Evolutionary conservation across 2,888 invertebrate genomes (phyloP).

Genomic region (Rhingia rostrata): DNA sequence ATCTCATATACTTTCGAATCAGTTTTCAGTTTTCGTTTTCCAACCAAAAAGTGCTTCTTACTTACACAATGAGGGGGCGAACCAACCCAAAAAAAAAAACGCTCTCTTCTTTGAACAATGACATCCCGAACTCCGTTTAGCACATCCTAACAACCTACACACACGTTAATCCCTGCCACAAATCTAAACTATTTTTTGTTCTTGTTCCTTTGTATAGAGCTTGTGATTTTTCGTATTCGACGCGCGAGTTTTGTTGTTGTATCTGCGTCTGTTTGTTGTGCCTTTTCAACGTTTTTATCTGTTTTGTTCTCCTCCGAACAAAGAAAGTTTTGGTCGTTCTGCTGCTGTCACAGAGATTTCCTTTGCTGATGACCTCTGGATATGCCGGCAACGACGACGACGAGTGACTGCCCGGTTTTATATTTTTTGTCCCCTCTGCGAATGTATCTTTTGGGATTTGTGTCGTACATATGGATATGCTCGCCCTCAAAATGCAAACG

Average conservation of each 20-base stretch:
- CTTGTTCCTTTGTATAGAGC: conserved; percentile 34
- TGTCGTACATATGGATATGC: conserved; percentile 8
- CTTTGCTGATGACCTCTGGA: conserved; percentile 71
- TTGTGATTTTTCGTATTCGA: conserved; percentile 46
- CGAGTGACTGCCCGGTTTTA: conserved; percentile 34
- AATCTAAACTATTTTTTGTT: conserved; percentile 37
- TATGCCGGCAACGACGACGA: conserved; percentile 52
- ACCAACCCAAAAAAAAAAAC: background rate
- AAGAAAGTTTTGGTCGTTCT: conserved; percentile 70
- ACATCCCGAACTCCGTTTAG: conserved; percentile 68
- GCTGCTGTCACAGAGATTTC: conserved; percentile 68
- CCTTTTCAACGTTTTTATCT: background rate
- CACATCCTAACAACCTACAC: conserved; percentile 31
- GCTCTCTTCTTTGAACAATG: conserved; percentile 49
- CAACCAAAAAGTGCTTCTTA: conserved; percentile 12
- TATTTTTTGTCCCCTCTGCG: conserved; percentile 23
- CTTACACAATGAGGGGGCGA: conserved; percentile 23
- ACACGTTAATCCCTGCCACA: conserved; percentile 44
- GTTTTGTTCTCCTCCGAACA: conserved; percentile 57
- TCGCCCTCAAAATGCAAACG: conserved; percentile 18
- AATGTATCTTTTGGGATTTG: conserved; percentile 58
- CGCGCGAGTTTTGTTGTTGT: conserved; percentile 44
- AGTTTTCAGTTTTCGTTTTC: conserved; percentile 6
- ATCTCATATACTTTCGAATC: background rate
- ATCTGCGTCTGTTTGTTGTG: conserved; percentile 25